Conservation (phyloP, 2,113 vertebrate species). For the Clupea harengus region DNA sequence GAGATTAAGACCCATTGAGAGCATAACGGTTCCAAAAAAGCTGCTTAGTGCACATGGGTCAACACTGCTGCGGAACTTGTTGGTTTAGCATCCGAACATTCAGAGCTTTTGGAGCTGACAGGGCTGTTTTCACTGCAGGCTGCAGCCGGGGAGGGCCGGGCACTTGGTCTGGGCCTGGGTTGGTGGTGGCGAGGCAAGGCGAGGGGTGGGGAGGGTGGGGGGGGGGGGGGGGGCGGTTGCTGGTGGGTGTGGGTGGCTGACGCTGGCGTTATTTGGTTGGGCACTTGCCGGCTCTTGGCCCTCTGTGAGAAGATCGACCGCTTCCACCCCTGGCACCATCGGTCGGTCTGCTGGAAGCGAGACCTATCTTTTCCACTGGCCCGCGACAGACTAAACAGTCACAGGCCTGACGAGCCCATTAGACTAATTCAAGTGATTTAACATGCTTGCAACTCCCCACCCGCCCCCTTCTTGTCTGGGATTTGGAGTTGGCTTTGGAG, state of each 20-base stretch:
- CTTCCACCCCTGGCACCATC: slow-evolving; percentile 42
- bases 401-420: slow-evolving; percentile 48
- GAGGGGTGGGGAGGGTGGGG: neutral
- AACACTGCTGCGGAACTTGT: slow-evolving; percentile 33
- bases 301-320: slow-evolving; percentile 1
- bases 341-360: slow-evolving; percentile 39
- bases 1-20: slow-evolving; percentile 36
- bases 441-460: slow-evolving; percentile 36
- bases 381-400: slow-evolving; percentile 52
- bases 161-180: neutral
- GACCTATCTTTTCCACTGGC: slow-evolving; percentile 41
- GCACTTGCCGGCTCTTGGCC: neutral
- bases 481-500: slow-evolving; percentile 34
- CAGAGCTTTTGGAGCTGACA: slow-evolving; percentile 20
- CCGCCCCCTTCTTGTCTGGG: slow-evolving; percentile 23
- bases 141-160: neutral
- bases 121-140: slow-evolving; percentile 27
- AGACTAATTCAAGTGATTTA: slow-evolving; percentile 60
- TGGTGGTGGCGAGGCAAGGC: neutral
- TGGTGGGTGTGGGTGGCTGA: slow-evolving; percentile 30
- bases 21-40: slow-evolving; percentile 23
- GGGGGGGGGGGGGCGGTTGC: neutral
- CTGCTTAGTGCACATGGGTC: slow-evolving; percentile 26
- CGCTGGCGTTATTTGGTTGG: slow-evolving; percentile 29
- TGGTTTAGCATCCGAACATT: slow-evolving; percentile 26